These are phyloP conservation scores for Paedocypris sp. DNA, from an alignment of 2,113 vertebrate species.

Conservation along the genomic window DNA sequence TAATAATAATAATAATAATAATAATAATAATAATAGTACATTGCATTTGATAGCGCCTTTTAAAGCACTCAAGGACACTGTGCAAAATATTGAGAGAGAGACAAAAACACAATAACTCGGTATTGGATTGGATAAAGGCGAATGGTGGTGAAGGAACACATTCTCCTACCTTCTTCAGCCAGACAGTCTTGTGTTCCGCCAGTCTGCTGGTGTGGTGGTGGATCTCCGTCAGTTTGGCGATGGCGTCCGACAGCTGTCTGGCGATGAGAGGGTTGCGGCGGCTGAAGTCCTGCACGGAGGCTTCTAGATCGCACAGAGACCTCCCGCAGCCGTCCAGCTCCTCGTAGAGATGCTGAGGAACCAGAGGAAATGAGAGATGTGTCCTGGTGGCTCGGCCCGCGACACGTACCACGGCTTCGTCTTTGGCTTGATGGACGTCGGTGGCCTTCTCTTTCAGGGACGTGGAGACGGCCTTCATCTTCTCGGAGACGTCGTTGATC, in stretches of 20 bases:
- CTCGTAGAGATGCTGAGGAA: conserved; percentile 68
- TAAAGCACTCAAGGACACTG: no score
- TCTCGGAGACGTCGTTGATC: conserved; percentile 72
- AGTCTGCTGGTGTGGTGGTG: conserved; percentile 73
- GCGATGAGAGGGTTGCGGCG: conserved; percentile 74
- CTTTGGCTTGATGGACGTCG: conserved; percentile 75
- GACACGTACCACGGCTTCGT: conserved; percentile 72
- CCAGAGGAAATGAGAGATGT: background rate
- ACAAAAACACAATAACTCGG: no score
- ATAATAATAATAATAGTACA: no score
- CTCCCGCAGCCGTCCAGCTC: conserved; percentile 73
- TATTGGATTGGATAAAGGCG: no score
- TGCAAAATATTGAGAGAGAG: no score
- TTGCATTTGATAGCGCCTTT: no score
- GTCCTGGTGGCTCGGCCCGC: background rate
- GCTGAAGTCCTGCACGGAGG: conserved; percentile 77
- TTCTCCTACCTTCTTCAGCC: conserved; percentile 74
- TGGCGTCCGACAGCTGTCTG: conserved; percentile 72
- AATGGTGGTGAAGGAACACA: background rate
- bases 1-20: no score
- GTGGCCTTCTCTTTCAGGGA: conserved; percentile 75
- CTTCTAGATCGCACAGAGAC: conserved; percentile 74
- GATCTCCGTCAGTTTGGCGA: conserved; percentile 71
- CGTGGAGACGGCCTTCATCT: conserved; percentile 68
- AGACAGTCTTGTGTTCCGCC: conserved; percentile 69